Evolutionary conservation across 2,888 invertebrate genomes (phyloP).

Genomic region (Andrena bicolor): DNA sequence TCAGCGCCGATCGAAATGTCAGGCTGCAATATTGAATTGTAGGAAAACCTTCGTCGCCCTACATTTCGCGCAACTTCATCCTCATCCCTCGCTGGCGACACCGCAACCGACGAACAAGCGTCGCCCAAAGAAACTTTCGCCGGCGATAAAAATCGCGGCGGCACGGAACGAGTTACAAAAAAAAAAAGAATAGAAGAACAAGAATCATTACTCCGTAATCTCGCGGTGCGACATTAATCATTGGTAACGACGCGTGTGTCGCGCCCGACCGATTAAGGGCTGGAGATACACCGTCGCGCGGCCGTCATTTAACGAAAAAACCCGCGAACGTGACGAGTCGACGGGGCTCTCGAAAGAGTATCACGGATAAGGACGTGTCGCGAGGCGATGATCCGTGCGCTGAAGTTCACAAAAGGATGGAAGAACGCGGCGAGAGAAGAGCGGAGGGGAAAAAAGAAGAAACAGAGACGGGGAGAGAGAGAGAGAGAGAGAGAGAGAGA

Average conservation of each 20-base stretch:
- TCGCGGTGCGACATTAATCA: slow-evolving; percentile 15
- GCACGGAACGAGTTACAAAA: not conserved
- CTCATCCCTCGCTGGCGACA: no score
- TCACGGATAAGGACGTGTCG: slow-evolving; percentile 51
- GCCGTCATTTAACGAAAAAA: slow-evolving; percentile 15
- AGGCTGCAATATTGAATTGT: no score
- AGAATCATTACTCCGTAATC: not conserved
- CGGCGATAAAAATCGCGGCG: not conserved
- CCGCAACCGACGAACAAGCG: no score
- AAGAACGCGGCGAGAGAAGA: slow-evolving; percentile 16
- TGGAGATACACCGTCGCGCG: not conserved
- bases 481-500: slow-evolving; percentile 27
- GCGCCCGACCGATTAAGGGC: slow-evolving; percentile 13
- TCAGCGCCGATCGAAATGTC: no score
- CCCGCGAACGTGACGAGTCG: slow-evolving; percentile 42
- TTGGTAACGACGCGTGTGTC: slow-evolving; percentile 1
- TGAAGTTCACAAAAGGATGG: slow-evolving; percentile 55
- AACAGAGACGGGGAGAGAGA: slow-evolving; percentile 42
- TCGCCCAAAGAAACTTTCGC: no score
- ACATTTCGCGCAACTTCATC: no score
- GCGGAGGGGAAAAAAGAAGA: slow-evolving; percentile 4
- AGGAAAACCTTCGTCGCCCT: no score
- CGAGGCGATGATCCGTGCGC: slow-evolving; percentile 72
- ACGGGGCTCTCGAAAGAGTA: slow-evolving; percentile 16
- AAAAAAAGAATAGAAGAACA: not conserved